Base-by-base conservation (phyloP, 2,888 invertebrate species). In the Diarsia brunnea region DNA sequence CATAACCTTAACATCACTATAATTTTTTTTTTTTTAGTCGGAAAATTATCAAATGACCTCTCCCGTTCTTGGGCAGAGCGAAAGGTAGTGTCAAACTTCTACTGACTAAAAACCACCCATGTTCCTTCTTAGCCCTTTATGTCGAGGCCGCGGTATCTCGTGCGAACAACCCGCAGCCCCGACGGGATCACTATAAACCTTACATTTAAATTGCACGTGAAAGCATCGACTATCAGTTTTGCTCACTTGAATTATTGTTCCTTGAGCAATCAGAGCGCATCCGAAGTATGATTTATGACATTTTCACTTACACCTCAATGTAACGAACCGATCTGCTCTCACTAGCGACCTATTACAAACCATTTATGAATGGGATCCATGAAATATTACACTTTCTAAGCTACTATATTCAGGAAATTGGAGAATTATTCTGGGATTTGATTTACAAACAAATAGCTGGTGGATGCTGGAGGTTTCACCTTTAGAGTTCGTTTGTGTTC, bases 381-480 rank as follows among this genome's bases (percentile, higher is more conserved):
- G 93, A 94, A 92, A 93, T 93, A 94, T 93, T 90, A 85, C 77
- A 80, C 92, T 93, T 93, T 93, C 92, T 92, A 92, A 72, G 83
- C 87, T 84, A 70, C 82, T 73, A 78, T 85, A 81, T 58, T 78
- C 68, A 68, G 76, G 43, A 81, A 58, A 79, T 55, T 79, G 65
- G 24, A 61, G 21, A 70, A 63, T 31, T 27, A 49, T 61, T 67
- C 27, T 66, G 0, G 53, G 38, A 14, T 53, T 80, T 53, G 21
- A 73, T 74, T 64, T 45, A 51, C 14, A 31, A 64, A 49, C 55
- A 55, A 51, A 64, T 58, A 0, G 19, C 53, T 63, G 51, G 4
- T 60, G 2, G 10, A 10, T 14, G 12, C 51, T 53, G 31, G 45
- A n/a, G 16, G 14, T 53, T 47, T 47, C 11, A 43, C 19, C 16